Percentiles rank a stretch among this genome's conserved stretches.
These are phyloP conservation scores for Lithobates sylvaticus DNA, from an alignment of 2,797 vertebrate species.

Conservation along the genomic window DNA sequence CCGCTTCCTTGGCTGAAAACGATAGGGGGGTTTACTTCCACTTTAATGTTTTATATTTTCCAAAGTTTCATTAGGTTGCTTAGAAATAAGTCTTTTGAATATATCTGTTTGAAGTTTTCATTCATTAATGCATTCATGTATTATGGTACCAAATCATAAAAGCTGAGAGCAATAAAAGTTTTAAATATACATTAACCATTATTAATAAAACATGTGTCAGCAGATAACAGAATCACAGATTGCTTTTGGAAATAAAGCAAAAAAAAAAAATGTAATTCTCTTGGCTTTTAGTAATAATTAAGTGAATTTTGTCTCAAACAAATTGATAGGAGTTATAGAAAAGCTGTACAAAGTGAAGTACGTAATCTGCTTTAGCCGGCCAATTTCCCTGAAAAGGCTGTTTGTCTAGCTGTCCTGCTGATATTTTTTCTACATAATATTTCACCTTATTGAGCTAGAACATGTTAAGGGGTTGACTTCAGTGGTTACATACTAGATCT, in stretches of 20 bases:
- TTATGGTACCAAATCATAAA: not conserved
- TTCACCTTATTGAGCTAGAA: too few species aligned
- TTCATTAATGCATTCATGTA: not conserved
- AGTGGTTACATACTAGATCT: too few species aligned
- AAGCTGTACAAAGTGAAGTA: not conserved
- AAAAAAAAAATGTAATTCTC: not conserved
- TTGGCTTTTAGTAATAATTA: not conserved
- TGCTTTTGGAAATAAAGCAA: not conserved
- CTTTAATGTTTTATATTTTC: not conserved
- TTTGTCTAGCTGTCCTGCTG: too few species aligned
- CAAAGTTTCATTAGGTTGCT: not conserved
- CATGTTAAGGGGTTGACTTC: too few species aligned
- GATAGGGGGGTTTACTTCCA: too few species aligned
- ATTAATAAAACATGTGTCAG: not conserved
- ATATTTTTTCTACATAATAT: too few species aligned
- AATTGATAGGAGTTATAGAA: not conserved
- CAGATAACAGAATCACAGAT: not conserved
- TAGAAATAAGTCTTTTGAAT: not conserved
- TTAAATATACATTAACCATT: conserved; percentile 3
- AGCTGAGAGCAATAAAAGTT: conserved; percentile 20
- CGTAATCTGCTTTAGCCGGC: not conserved
- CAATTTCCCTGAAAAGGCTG: too few species aligned
- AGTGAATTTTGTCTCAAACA: not conserved
- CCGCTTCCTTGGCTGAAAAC: too few species aligned
- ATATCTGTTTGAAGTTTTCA: conserved; percentile 2